Base-by-base conservation (phyloP, 2,113 vertebrate genomes). In the Prolemur simus region DNA sequence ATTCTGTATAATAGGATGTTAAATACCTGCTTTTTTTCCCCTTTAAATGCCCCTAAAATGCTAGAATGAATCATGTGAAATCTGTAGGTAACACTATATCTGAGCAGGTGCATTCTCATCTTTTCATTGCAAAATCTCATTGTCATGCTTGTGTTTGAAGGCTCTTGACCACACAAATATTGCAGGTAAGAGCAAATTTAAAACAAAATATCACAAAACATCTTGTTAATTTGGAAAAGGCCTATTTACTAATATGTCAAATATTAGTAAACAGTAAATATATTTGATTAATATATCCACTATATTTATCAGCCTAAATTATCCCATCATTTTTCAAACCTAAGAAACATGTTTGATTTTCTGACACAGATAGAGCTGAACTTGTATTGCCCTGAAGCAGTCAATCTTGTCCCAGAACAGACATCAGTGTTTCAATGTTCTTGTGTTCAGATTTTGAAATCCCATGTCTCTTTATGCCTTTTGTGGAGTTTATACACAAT, bases 341-440 rank as follows among this genome's bases (percentile, higher is more conserved):
- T 83, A 39, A 9, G n/a, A 60, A 94, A 95, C 91, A 92, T 56
- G 10, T 89, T n/a, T 91, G 86, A 96, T 85, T 91, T 97, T 97
- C 85, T 97, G 95, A 11, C 87, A 94, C n/a, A 96, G 78, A 92
- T 14, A 94, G 21, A 93, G 13, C 21, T 97, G 71, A 95, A 85
- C 25, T 32, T 91, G 14, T 54, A 56, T 3, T 1, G 63, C 20
- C 88, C 29, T 80, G 68, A 96, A 88, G 23, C 87, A 52, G 95
- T 89, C 83, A 83, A 74, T 90, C 89, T 37, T 96, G 76, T 91
- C 86, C 96, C 94, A 63, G 95, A 96, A 94, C 27, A 85, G 58
- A 76, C 9, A 80, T 80, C 85, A 82, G 42, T 60, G 5, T 97
- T 97, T 96, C 34, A 87, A 78, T 0, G n/a, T 47, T 91, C 34